Percentiles rank a stretch among this genome's conserved stretches.
Evolutionary conservation across 2,797 vertebrate species (phyloP).

Genomic region (Anguilla marmorata): DNA sequence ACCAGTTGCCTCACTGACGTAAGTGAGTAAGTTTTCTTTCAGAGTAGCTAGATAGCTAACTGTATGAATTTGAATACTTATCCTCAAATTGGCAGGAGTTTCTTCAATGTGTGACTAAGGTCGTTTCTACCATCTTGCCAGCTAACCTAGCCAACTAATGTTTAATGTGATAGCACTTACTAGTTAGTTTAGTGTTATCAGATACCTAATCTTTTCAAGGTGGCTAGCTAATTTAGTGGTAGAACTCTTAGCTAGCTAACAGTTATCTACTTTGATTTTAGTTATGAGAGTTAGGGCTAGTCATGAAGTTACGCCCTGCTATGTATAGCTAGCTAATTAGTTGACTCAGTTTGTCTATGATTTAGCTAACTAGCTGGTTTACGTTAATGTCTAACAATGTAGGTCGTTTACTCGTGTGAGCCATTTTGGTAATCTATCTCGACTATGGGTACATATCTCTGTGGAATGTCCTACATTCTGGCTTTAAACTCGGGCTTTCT

Average conservation of each 20-base stretch:
- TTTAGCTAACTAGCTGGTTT: not conserved
- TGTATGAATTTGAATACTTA: not conserved
- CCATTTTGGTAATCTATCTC: no score
- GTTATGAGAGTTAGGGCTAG: not conserved
- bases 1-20: not conserved
- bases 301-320: not conserved
- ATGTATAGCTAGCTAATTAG: not conserved
- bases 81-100: not conserved
- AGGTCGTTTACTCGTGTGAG: no score
- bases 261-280: not conserved
- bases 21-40: not conserved
- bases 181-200: not conserved
- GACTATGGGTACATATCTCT: no score
- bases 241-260: not conserved
- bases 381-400: not conserved
- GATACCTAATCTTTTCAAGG: no score
- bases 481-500: not conserved
- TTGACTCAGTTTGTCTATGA: not conserved
- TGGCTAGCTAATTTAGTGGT: not conserved
- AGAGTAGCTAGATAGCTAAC: not conserved
- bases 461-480: not conserved
- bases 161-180: not conserved
- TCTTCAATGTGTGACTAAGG: not conserved
- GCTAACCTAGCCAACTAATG: not conserved
- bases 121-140: not conserved